Evolutionary conservation across 2,888 invertebrate genomes (phyloP), one percentile per base, ranked within the genome.

Genomic region (Parapristionchus giblindavisi): DNA sequence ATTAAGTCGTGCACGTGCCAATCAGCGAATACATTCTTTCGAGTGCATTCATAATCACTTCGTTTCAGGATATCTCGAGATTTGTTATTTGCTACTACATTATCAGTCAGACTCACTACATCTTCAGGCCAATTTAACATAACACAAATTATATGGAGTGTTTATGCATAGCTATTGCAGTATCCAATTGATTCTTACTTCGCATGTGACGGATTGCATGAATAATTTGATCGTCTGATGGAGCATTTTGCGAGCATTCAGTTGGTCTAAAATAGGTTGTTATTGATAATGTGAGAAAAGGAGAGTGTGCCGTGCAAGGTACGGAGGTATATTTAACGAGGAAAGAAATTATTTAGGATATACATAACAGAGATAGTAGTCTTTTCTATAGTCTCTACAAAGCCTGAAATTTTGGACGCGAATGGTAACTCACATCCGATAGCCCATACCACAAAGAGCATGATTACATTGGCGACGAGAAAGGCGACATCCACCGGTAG

Each of bases 191-290:
- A 21, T 17, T 75, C 32, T 66, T 21, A 52, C 40, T 27, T 95
- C 94, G 32, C 92, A 89, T 38, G 91, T 89, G 11, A 93, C 90
- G 0, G 94, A 93, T 2, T 91, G 84, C 51, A 93, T 91, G 87
- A 93, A 95, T 85, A 95, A 89, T 88, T 94, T 94, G 90, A 94
- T 95, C 0, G 95, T 95, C 1, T 93, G 91, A 88, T 95, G 95
- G 56, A 95, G 91, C 0, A 95, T 90, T 85, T 94, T 93, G 2
- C 94, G 91, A 0, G 36, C 29, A 4, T 48, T 27, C n/a, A 68
- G 54, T 34, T 36, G 60, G 8, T 70, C 65, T 60, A 14, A 72
- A 65, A 65, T n/a, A n/a, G n/a, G n/a, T n/a, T n/a, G n/a, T n/a
- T n/a, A n/a, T n/a, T n/a, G n/a, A n/a, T n/a, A n/a, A n/a, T n/a